These are phyloP conservation scores for Pelodytes ibericus DNA, from an alignment of 2,797 vertebrate species.

Conservation along the genomic window DNA sequence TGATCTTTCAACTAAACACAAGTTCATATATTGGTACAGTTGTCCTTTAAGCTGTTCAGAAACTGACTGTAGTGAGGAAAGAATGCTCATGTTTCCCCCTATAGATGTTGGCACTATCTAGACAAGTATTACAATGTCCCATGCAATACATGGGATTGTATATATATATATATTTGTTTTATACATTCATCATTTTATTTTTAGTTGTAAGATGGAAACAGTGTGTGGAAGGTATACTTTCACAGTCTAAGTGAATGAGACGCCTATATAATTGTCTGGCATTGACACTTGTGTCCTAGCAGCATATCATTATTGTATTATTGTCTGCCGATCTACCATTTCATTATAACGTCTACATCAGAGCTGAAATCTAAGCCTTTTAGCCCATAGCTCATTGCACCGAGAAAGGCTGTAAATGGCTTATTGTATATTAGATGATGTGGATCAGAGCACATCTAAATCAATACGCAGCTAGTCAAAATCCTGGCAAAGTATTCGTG, in stretches of 20 bases:
- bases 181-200: neutral
- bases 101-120: no score
- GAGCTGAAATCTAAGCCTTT: constrained; percentile 70
- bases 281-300: constrained; percentile 79
- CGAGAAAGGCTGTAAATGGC: constrained; percentile 75
- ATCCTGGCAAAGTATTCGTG: constrained; percentile 78
- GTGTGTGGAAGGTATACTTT: constrained; percentile 43
- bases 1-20: no score
- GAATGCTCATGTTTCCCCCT: no score
- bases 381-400: constrained; percentile 74
- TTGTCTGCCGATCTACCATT: constrained; percentile 80
- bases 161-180: no score
- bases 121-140: no score
- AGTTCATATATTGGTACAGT: no score
- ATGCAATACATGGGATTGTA: no score
- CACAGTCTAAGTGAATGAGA: constrained; percentile 54
- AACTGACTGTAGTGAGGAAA: no score
- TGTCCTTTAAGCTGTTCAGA: no score
- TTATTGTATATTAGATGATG: constrained; percentile 86
- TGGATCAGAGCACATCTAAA: constrained; percentile 81
- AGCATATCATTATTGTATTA: constrained; percentile 81
- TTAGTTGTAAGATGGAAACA: neutral
- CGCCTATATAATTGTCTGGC: constrained; percentile 79
- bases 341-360: constrained; percentile 74
- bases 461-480: constrained; percentile 82